phyloP scores from a whole-genome alignment of 2,113 vertebrate genomes.

The Terrapene triunguis region DNA sequence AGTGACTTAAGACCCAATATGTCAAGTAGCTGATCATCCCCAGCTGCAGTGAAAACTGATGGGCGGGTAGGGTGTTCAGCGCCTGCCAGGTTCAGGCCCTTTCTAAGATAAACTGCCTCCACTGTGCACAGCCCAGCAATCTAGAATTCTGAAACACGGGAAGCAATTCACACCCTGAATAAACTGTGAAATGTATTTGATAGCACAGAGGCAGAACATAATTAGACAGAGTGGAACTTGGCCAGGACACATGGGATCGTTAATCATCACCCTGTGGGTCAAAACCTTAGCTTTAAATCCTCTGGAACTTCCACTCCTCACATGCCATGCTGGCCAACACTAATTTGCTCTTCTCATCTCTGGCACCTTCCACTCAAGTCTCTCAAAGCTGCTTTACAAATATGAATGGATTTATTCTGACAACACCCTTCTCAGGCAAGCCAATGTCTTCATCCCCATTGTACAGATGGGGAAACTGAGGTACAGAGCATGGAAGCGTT shows the following conservation, averaged over 20 bases:
- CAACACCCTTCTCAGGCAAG: neutral
- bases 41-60: neutral
- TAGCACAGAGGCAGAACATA: neutral
- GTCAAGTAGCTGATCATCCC: rapidly evolving
- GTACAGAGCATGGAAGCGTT: neutral
- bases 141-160: neutral
- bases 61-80: neutral
- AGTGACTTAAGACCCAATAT: rapidly evolving
- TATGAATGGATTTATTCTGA: neutral
- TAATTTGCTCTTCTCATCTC: neutral
- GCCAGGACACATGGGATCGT: neutral
- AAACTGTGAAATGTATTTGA: slow-evolving; percentile 20
- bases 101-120: neutral
- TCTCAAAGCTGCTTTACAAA: neutral
- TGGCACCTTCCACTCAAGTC: neutral
- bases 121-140: neutral
- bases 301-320: neutral
- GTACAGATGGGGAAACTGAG: neutral
- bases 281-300: slow-evolving; percentile 25
- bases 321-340: neutral
- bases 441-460: neutral
- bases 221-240: neutral
- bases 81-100: neutral
- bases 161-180: neutral
- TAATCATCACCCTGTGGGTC: slow-evolving; percentile 22